These are phyloP conservation scores for Tragulus kanchil DNA, from an alignment of 2,113 vertebrate species.

Conservation along the genomic window DNA sequence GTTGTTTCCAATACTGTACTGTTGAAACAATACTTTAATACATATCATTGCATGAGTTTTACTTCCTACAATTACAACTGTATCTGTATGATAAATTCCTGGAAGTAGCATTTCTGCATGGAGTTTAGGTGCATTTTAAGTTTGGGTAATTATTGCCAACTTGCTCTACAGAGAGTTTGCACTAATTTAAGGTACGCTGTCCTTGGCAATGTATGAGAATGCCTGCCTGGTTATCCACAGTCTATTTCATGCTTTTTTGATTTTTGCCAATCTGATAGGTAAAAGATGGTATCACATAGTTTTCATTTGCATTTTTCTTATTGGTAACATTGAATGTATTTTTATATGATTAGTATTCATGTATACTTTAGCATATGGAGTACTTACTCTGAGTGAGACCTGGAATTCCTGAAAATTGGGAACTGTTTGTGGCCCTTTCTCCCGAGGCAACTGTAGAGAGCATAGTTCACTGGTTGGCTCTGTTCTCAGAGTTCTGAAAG, in stretches of 20 bases:
- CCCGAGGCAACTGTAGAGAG: background rate
- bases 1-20: conserved; percentile 30
- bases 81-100: conserved; percentile 7
- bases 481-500: background rate
- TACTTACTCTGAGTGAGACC: background rate
- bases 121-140: background rate
- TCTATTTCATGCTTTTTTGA: conserved; percentile 32
- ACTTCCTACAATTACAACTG: background rate
- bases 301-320: conserved; percentile 66
- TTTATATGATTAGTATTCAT: conserved; percentile 6
- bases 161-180: conserved; percentile 36
- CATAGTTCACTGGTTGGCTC: background rate
- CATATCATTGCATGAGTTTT: background rate
- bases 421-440: background rate
- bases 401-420: background rate
- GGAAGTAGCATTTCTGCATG: background rate
- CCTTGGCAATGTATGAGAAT: background rate
- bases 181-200: background rate
- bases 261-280: conserved; percentile 46
- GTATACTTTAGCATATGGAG: background rate
- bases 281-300: background rate
- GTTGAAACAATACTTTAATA: background rate
- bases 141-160: background rate
- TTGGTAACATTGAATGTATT: conserved; percentile 6
- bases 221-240: background rate